Base-by-base conservation (phyloP, 1,140 invertebrate genomes). In the Mya arenaria region DNA sequence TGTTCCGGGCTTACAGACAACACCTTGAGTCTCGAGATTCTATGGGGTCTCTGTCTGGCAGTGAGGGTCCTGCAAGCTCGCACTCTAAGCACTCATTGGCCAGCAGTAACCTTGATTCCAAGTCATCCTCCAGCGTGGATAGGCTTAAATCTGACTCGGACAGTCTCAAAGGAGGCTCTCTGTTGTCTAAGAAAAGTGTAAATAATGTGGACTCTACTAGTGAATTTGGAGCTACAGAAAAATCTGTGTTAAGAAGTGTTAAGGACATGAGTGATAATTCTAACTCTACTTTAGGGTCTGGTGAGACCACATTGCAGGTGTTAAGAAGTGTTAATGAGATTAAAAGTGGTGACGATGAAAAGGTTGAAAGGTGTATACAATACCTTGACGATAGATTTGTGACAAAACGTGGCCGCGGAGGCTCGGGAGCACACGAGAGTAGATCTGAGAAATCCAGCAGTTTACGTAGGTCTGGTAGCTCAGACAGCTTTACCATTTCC, bases 311-410 rank as follows among this genome's bases (percentile, higher is more conserved):
- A 13, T 48, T 85, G 34, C 77, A 87, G 52, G 87, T 89, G 13
- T 74, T 90, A 41, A 41, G 84, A 13, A 89, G 87, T 85, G 84
- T 90, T 1, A 60, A 62, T 44, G n/a, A n/a, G n/a, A n/a, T n/a
- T n/a, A 82, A 74, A 1, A 74, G 85, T 25, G 78, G 82, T 41
- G 68, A 81, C 6, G 68, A 82, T 10, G 69, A 84, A 17, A 79
- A 82, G 62, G 34, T 69, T 52, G 77, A 86, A 25, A 37, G 77
- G 8, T 81, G 79, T 81, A 72, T 82, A 89, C 32, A 81, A 30
- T 39, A 84, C 84, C n/a, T 92, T 19, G 90, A 92, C 75, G 91
- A 92, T 66, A 85, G 82, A 34, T 91, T 90, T 82, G 84, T 92
- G 3, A 92, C 91, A 55, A 66, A 82, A 48, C 74, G 86, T 55